Evolutionary conservation across 2,888 invertebrate species (phyloP).

Genomic region (Hirtodrosophila trivittata): DNA sequence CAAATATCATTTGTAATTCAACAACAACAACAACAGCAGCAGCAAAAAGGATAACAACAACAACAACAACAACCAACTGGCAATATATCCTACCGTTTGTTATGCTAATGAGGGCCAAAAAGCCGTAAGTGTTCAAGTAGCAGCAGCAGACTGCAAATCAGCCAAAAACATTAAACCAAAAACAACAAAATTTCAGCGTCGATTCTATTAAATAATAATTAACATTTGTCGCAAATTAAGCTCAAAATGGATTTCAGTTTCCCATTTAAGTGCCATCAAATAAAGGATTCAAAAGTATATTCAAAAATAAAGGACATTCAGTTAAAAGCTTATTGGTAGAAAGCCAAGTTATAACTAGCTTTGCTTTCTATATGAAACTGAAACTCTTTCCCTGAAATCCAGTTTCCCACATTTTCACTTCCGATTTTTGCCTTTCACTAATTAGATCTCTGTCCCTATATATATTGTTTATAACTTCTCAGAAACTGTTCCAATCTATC

Average conservation of each 20-base stretch:
- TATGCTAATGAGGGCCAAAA: constrained; percentile 65
- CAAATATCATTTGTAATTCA: constrained; percentile 72
- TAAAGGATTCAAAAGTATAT: constrained; percentile 8
- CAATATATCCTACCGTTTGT: constrained; percentile 60
- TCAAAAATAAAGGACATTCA: not conserved
- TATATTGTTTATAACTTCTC: no score
- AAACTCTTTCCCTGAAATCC: no score
- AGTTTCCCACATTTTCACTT: no score
- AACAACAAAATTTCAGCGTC: constrained; percentile 19
- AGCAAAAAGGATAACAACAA: constrained; percentile 36
- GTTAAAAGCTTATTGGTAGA: no score
- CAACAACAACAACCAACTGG: constrained; percentile 27
- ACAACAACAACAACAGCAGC: constrained; percentile 49
- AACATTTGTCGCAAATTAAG: constrained; percentile 23
- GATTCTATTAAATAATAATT: constrained; percentile 60
- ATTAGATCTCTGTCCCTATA: no score
- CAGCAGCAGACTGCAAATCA: constrained; percentile 13
- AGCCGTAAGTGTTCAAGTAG: constrained; percentile 48
- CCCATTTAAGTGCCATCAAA: constrained; percentile 1
- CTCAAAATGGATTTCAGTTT: constrained; percentile 3
- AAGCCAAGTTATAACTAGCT: no score
- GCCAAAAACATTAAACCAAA: constrained; percentile 19
- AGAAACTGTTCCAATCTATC: no score
- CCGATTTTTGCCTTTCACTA: no score
- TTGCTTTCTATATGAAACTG: no score